Conservation (phyloP, 2,888 invertebrate species). For the Orthosia incerta region DNA sequence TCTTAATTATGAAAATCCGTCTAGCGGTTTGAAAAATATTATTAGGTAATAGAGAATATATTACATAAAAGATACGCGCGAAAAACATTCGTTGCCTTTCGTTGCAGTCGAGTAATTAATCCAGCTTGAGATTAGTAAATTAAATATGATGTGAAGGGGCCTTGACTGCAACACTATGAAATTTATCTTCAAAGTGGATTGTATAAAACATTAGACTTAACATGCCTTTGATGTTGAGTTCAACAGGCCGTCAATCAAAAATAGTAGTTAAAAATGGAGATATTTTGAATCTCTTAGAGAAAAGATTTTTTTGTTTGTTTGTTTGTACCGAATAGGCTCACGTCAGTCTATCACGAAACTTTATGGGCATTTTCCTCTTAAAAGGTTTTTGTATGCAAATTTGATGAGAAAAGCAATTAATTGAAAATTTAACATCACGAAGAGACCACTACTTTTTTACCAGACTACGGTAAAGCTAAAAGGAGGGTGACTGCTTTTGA, state of each 20-base stretch:
- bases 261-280: neutral
- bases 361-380: neutral
- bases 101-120: too few relatives aligned
- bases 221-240: slow-evolving; percentile 48
- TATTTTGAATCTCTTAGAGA: neutral
- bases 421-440: neutral
- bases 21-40: too few relatives aligned
- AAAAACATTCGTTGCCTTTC: too few relatives aligned
- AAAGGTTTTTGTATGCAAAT: neutral
- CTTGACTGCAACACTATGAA: neutral
- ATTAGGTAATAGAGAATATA: too few relatives aligned
- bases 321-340: too few relatives aligned
- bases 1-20: too few relatives aligned
- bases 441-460: neutral
- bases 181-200: slow-evolving; percentile 26
- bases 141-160: neutral
- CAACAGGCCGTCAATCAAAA: slow-evolving; percentile 27
- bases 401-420: neutral
- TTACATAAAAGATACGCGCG: too few relatives aligned
- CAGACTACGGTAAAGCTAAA: neutral
- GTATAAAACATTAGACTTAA: slow-evolving; percentile 15
- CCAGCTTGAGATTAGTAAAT: too few relatives aligned
- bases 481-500: neutral
- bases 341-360: too few relatives aligned
- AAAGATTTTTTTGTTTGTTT: too few relatives aligned